phyloP scores from a whole-genome alignment of 2,797 vertebrate species.

The Poeciliopsis presidionis region DNA sequence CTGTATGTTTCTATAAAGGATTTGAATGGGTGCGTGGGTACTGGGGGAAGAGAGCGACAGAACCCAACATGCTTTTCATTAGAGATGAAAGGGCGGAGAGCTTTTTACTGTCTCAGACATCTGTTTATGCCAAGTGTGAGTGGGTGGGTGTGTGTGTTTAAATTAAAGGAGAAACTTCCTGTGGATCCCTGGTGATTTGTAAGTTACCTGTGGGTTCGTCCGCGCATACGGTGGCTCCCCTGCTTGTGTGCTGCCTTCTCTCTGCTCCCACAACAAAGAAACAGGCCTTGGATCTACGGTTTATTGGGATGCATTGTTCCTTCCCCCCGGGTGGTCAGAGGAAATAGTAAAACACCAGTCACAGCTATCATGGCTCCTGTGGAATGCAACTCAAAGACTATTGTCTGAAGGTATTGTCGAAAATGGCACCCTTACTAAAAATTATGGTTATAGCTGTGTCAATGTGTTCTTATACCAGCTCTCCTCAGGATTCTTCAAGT shows the following conservation, averaged over 20 bases:
- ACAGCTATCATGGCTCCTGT: neutral
- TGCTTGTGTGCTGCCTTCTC: slow-evolving; percentile 8
- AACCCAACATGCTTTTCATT: slow-evolving; percentile 73
- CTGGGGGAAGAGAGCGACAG: slow-evolving; percentile 29
- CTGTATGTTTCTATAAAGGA: slow-evolving; percentile 61
- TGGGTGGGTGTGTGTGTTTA: slow-evolving; percentile 19
- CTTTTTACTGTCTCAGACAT: slow-evolving; percentile 67
- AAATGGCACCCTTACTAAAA: neutral
- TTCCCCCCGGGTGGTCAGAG: neutral
- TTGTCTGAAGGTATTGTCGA: neutral
- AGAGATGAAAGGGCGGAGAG: slow-evolving; percentile 71
- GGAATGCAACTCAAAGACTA: neutral
- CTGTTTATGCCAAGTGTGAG: slow-evolving; percentile 54
- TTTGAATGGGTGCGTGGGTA: slow-evolving; percentile 59
- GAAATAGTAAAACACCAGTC: neutral
- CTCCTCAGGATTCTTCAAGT: neutral
- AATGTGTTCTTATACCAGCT: neutral
- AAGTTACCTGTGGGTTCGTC: slow-evolving; percentile 34
- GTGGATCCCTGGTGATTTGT: slow-evolving; percentile 35
- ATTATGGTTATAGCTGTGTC: neutral
- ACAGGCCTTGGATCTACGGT: neutral
- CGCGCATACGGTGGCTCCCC: neutral
- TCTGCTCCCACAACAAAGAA: slow-evolving; percentile 4
- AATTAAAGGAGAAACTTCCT: slow-evolving; percentile 49
- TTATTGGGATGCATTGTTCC: neutral